Evolutionary conservation across 2,113 vertebrate species (phyloP).

Genomic region (Neomonachus schauinslandi): DNA sequence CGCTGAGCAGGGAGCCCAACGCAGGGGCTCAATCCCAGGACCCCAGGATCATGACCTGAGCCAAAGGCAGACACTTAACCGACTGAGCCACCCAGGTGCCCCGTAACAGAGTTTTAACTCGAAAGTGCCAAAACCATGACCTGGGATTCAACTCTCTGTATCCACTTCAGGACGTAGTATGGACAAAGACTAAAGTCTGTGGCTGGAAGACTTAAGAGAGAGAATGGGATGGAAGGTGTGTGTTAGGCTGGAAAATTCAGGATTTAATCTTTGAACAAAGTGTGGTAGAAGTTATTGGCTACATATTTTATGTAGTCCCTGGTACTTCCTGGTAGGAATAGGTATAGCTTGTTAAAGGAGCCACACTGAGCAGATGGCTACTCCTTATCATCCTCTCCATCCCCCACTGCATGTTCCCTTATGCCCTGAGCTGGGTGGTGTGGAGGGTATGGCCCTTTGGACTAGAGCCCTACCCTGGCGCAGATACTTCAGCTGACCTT

Average conservation of each 20-base stretch:
- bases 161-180: not conserved
- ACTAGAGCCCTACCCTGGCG: not conserved
- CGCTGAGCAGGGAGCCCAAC: not conserved
- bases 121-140: not conserved
- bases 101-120: slow-evolving; percentile 30
- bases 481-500: not conserved
- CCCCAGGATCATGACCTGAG: not conserved
- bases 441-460: not conserved
- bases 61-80: not conserved
- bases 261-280: slow-evolving; percentile 10
- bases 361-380: not conserved
- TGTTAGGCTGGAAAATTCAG: not conserved
- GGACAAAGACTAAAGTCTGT: not conserved
- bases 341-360: slow-evolving; percentile 13
- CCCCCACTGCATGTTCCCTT: not conserved
- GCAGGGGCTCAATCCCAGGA: not conserved
- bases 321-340: not conserved
- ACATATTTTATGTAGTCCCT: not conserved
- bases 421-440: not conserved
- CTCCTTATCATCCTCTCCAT: not conserved
- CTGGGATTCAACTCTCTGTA: slow-evolving; percentile 23
- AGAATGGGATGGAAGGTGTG: not conserved
- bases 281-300: not conserved
- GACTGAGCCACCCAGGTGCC: not conserved
- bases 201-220: not conserved